phyloP scores from a whole-genome alignment of 2,113 vertebrate species.

The Laterallus jamaicensis region DNA sequence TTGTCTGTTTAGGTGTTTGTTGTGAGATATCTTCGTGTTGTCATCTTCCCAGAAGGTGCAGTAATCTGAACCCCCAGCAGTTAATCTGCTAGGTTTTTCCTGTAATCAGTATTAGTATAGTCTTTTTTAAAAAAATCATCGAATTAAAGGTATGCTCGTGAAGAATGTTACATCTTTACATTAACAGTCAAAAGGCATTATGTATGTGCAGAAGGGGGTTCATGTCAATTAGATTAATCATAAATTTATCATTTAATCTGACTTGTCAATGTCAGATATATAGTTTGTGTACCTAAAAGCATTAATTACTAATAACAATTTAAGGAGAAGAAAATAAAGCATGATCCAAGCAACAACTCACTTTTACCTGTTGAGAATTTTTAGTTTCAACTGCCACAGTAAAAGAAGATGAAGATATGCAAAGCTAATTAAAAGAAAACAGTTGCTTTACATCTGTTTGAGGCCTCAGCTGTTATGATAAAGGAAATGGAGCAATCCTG shows the following conservation, averaged over 20 bases:
- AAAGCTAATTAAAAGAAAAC: background rate
- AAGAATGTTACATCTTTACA: too few species aligned
- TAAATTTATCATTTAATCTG: too few species aligned
- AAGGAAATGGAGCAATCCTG: background rate
- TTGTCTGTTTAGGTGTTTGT: background rate
- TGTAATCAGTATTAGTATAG: background rate
- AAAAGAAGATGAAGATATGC: background rate
- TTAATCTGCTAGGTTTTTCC: background rate
- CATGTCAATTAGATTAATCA: too few species aligned
- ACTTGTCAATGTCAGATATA: too few species aligned
- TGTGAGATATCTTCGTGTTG: background rate
- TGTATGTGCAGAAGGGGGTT: too few species aligned
- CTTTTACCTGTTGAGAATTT: background rate
- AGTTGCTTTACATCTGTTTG: background rate
- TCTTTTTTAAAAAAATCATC: background rate
- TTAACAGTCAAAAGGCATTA: too few species aligned
- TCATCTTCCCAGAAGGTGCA: background rate
- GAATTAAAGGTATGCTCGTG: too few species aligned
- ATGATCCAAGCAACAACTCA: background rate
- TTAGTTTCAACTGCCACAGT: background rate
- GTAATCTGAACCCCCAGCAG: background rate
- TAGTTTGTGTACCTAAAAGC: background rate
- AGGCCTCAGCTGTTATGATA: background rate
- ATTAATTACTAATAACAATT: background rate
- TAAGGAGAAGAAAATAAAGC: background rate